Evolutionary conservation across 2,113 vertebrate genomes (phyloP).

Genomic region (Corythaeola cristata): DNA sequence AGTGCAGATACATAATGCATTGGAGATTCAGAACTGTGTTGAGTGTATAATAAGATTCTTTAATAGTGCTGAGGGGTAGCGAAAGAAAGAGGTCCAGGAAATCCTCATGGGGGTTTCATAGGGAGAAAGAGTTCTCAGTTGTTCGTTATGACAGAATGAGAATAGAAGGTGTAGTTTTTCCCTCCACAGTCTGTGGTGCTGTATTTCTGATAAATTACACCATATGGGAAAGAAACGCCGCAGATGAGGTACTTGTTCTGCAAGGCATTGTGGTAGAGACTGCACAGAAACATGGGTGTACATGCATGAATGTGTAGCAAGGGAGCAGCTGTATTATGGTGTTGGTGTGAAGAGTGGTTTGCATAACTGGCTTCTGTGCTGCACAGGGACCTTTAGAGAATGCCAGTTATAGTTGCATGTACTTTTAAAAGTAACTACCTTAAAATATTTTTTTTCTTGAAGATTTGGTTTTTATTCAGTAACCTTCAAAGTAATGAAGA

Average conservation of each 20-base stretch:
- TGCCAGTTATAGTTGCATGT: neutral
- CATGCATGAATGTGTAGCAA: neutral
- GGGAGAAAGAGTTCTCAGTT: neutral
- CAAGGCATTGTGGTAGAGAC: accelerated
- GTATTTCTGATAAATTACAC: neutral
- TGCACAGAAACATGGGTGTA: neutral
- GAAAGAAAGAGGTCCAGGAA: neutral
- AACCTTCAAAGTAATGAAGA: neutral
- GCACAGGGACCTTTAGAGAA: neutral
- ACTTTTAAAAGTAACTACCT: neutral
- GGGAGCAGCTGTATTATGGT: neutral
- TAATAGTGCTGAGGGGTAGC: neutral
- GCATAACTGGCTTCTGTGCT: neutral
- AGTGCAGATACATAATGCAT: neutral
- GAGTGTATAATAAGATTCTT: neutral
- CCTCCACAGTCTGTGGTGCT: neutral
- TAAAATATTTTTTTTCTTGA: neutral
- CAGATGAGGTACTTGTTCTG: neutral
- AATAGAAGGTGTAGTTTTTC: neutral
- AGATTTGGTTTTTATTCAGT: neutral
- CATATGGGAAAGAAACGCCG: neutral
- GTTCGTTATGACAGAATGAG: neutral
- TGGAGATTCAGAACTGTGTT: neutral
- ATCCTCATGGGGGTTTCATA: neutral
- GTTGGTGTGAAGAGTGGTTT: neutral